Evolutionary conservation across 30 jellyfish, hydroid and myxozoan species (phyloP).

Genomic region (Turritopsis dohrnii): DNA sequence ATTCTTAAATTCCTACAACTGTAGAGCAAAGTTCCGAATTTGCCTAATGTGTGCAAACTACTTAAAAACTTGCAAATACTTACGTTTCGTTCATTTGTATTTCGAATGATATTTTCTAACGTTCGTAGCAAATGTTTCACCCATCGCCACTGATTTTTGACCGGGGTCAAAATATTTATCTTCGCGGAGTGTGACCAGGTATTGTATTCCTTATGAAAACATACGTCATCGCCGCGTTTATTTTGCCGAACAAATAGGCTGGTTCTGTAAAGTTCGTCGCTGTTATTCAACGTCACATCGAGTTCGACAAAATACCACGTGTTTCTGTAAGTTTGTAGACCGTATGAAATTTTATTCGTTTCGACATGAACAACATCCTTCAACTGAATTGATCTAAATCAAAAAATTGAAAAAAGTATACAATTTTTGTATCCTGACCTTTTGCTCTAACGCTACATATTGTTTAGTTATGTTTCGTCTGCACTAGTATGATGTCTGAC

Average conservation of each 20-base stretch:
- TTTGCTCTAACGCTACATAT: too few relatives aligned
- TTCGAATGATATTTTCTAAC: slow-evolving; percentile 34
- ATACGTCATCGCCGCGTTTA: neutral
- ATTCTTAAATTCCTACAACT: too few relatives aligned
- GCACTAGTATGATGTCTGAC: too few relatives aligned
- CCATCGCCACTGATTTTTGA: slow-evolving; percentile 71
- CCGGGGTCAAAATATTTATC: slow-evolving; percentile 52
- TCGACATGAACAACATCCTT: slow-evolving; percentile 53
- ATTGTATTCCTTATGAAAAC: slow-evolving; percentile 2
- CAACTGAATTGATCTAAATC: slow-evolving; percentile 26
- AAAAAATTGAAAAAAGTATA: neutral
- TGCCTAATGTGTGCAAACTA: neutral
- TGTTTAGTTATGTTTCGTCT: too few relatives aligned
- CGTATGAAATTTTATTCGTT: slow-evolving; percentile 35
- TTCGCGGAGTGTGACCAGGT: slow-evolving; percentile 23
- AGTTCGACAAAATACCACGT: slow-evolving; percentile 77
- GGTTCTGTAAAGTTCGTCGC: slow-evolving; percentile 4
- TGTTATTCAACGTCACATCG: slow-evolving; percentile 26
- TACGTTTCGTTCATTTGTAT: slow-evolving; percentile 49
- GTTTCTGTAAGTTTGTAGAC: neutral
- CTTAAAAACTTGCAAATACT: neutral
- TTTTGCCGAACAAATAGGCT: slow-evolving; percentile 8
- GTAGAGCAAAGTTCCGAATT: too few relatives aligned
- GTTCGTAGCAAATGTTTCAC: slow-evolving; percentile 40
- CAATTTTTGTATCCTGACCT: too few relatives aligned